These are phyloP conservation scores for Gephyroberyx darwinii DNA, from an alignment of 2,797 vertebrate species.

Conservation along the genomic window DNA sequence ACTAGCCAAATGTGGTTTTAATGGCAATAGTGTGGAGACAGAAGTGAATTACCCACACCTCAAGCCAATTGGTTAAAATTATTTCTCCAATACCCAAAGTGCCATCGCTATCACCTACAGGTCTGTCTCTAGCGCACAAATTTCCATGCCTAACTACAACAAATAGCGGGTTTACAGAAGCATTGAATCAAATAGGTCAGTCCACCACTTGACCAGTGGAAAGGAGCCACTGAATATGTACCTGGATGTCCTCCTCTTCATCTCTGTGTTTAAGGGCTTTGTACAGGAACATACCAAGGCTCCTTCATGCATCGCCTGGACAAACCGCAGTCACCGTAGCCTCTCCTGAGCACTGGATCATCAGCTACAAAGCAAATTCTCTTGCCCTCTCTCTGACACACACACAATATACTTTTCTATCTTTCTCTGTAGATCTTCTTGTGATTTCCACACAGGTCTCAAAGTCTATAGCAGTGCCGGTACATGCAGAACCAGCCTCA, in stretches of 20 bases:
- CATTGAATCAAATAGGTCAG: slow-evolving; percentile 28
- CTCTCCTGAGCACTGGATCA: slow-evolving; percentile 51
- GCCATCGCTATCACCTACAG: not conserved
- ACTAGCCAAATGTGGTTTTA: not conserved
- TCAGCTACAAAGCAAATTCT: slow-evolving; percentile 39
- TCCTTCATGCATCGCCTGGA: slow-evolving; percentile 77
- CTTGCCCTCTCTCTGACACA: not conserved
- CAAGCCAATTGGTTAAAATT: not conserved
- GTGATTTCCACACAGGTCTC: slow-evolving; percentile 51
- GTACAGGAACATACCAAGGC: slow-evolving; percentile 82
- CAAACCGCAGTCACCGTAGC: slow-evolving; percentile 70
- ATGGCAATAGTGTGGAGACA: not conserved
- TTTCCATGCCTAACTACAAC: slow-evolving; percentile 1
- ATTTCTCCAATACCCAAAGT: not conserved
- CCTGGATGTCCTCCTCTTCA: slow-evolving; percentile 82
- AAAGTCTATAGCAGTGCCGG: slow-evolving; percentile 62
- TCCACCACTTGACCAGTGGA: slow-evolving; percentile 36
- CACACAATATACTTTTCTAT: not conserved
- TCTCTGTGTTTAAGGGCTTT: slow-evolving; percentile 83
- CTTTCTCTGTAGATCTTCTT: slow-evolving; percentile 18
- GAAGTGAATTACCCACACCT: not conserved
- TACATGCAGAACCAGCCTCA: slow-evolving; percentile 45
- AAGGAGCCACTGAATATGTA: slow-evolving; percentile 51
- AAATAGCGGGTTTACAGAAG: slow-evolving; percentile 5
- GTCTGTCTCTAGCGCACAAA: not conserved